Percentiles rank a stretch among this genome's conserved stretches.
phyloP scores from a whole-genome alignment of 2,797 vertebrate genomes.

The Macrochelys suwanniensis region DNA sequence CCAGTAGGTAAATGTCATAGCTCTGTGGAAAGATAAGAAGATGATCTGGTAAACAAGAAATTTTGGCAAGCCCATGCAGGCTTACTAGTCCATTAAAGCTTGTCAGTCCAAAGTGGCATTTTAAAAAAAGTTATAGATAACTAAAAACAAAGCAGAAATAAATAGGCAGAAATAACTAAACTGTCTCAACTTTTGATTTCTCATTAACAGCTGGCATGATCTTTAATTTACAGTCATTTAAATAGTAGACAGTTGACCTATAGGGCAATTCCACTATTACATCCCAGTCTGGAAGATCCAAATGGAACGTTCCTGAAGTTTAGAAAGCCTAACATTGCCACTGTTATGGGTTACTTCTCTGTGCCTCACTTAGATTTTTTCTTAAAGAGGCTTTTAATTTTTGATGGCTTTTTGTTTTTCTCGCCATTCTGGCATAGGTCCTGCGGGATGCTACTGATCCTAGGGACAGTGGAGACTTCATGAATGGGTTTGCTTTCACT shows the following conservation, averaged over 20 bases:
- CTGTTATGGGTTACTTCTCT: conserved; percentile 56
- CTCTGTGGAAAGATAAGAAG: conserved; percentile 87
- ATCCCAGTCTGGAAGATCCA: conserved; percentile 82
- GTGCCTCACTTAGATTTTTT: conserved; percentile 89
- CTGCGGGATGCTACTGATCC: conserved; percentile 91
- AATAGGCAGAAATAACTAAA: conserved; percentile 86
- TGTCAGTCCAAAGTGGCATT: conserved; percentile 82
- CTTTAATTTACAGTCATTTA: conserved; percentile 83
- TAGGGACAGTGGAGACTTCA: conserved; percentile 81
- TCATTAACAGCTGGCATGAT: conserved; percentile 79
- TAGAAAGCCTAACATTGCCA: conserved; percentile 70
- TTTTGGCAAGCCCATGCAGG: conserved; percentile 82
- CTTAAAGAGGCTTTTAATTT: conserved; percentile 98
- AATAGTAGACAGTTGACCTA: conserved; percentile 84
- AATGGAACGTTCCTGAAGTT: conserved; percentile 88
- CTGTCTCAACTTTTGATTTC: conserved; percentile 81
- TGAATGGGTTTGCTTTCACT: conserved; percentile 87
- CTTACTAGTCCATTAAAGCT: conserved; percentile 86
- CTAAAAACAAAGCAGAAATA: conserved; percentile 84
- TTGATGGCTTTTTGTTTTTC: conserved; percentile 94
- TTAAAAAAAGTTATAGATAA: conserved; percentile 75
- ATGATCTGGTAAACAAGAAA: conserved; percentile 89
- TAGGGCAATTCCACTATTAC: conserved; percentile 84
- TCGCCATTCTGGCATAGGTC: conserved; percentile 94
- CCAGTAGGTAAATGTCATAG: conserved; percentile 85